Percentiles rank a stretch among this genome's conserved stretches.
These are phyloP conservation scores for Axis porcinus DNA, from an alignment of 2,113 vertebrate genomes.

Conservation along the genomic window DNA sequence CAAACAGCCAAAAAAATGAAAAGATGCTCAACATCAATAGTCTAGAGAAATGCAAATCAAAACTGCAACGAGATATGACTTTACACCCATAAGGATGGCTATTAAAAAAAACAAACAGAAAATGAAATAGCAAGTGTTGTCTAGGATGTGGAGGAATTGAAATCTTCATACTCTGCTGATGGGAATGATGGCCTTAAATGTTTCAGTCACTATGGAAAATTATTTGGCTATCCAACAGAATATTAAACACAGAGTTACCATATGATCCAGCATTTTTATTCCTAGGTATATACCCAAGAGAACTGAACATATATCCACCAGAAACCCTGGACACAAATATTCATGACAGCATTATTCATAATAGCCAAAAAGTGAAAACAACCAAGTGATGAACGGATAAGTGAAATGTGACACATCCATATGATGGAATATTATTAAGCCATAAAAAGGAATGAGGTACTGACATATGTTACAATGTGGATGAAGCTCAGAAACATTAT, in stretches of 20 bases:
- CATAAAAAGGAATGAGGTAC: not conserved
- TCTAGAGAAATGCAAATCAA: not conserved
- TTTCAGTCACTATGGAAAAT: not conserved
- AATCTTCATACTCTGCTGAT: not conserved
- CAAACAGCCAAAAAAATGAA: not conserved
- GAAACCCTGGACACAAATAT: not conserved
- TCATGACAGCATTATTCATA: not conserved
- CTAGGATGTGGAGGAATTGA: not conserved
- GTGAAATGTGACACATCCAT: not conserved
- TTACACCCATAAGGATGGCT: not conserved
- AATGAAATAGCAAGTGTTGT: not conserved
- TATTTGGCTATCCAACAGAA: not conserved
- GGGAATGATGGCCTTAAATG: not conserved
- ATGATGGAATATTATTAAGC: slow-evolving; percentile 8
- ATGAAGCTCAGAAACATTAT: not conserved
- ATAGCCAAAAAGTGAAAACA: not conserved
- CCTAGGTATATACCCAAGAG: not conserved
- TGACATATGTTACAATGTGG: not conserved
- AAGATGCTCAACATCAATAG: not conserved
- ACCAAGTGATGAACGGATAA: not conserved
- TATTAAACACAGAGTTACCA: not conserved
- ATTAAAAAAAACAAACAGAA: not conserved
- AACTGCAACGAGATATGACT: not conserved
- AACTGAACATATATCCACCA: not conserved
- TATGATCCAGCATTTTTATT: not conserved